A percentile compares a stretch with the other conserved stretches of the same genome.
Conservation (phyloP, 2,888 invertebrate genomes). For the Drosophila hamatofila region DNA sequence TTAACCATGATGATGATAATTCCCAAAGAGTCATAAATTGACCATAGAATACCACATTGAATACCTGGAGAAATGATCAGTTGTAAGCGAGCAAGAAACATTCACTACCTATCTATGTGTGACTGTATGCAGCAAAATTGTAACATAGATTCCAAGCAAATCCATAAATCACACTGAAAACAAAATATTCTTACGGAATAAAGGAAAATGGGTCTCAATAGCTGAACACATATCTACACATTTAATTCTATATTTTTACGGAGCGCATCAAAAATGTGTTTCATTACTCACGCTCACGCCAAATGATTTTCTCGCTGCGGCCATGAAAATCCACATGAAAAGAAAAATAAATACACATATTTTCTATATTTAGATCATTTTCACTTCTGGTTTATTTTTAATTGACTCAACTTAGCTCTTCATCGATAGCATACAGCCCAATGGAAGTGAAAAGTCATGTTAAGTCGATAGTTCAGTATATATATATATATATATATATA, state of each 20-base stretch:
- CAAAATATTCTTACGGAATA: not conserved
- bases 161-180: not conserved
- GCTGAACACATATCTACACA: slow-evolving; percentile 36
- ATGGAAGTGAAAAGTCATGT: not conserved
- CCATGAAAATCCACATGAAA: slow-evolving; percentile 30
- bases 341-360: slow-evolving; percentile 16
- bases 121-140: not conserved
- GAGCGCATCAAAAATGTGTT: slow-evolving; percentile 46
- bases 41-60: not conserved
- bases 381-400: slow-evolving; percentile 34
- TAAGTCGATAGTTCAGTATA: not conserved
- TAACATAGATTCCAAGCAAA: not conserved
- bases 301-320: slow-evolving; percentile 19
- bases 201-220: not conserved
- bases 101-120: not conserved
- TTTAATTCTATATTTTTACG: slow-evolving; percentile 51
- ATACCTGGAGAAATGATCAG: not conserved
- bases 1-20: no score
- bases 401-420: slow-evolving; percentile 16
- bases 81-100: not conserved
- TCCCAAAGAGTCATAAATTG: not conserved
- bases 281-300: slow-evolving; percentile 17
- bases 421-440: not conserved
- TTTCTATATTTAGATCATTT: slow-evolving; percentile 53
- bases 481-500: no score